Percentiles rank a stretch among this genome's conserved stretches.
phyloP scores from a whole-genome alignment of 2,888 invertebrate species.

The Cordylochernes scorpioides region DNA sequence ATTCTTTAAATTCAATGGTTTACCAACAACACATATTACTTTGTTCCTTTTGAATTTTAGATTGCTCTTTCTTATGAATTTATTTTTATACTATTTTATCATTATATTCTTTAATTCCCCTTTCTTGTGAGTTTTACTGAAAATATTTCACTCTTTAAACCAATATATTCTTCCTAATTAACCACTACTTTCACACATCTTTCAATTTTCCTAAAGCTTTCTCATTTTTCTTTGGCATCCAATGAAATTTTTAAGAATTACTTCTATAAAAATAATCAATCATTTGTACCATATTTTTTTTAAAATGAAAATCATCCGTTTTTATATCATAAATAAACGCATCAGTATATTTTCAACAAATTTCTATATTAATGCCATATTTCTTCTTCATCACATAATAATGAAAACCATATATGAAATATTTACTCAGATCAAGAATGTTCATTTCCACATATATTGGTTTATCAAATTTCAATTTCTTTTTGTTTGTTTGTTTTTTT shows the following conservation, averaged over 20 bases:
- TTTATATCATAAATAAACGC: conserved; percentile 15
- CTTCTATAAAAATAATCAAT: conserved; percentile 13
- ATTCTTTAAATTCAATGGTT: conserved; percentile 2
- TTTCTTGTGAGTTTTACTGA: background rate
- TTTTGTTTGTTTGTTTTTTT: no score
- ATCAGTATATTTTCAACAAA: conserved; percentile 18
- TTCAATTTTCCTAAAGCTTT: conserved; percentile 19
- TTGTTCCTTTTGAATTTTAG: conserved; percentile 6
- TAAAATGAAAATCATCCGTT: conserved; percentile 13
- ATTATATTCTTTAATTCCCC: no score
- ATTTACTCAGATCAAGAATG: conserved; percentile 17
- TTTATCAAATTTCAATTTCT: conserved; percentile 10
- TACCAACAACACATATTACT: conserved; percentile 1
- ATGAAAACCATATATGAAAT: conserved; percentile 15
- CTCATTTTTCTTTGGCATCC: conserved; percentile 14
- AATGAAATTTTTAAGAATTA: conserved; percentile 15
- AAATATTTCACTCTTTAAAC: conserved; percentile 9
- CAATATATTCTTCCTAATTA: conserved; percentile 16
- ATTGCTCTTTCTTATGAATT: no score
- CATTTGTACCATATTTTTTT: conserved; percentile 12
- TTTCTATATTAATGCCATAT: conserved; percentile 12
- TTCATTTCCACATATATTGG: conserved; percentile 15
- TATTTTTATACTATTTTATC: no score
- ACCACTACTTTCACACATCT: conserved; percentile 16
- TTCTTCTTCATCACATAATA: conserved; percentile 13